phyloP scores from a whole-genome alignment of 2,888 invertebrate genomes.

The Timandra comae region DNA sequence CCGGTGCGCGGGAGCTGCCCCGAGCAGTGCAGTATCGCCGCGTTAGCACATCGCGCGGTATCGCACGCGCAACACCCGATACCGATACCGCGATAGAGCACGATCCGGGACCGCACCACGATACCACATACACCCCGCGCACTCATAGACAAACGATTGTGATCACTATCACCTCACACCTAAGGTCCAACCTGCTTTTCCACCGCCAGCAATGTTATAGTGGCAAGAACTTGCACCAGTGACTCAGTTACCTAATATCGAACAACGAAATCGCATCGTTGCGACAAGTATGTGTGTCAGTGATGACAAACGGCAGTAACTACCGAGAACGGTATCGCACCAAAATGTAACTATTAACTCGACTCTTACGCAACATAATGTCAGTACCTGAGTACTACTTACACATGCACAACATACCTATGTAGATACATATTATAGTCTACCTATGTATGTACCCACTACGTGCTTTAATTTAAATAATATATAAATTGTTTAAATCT shows the following conservation, averaged over 20 bases:
- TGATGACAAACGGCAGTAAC: constrained; percentile 12
- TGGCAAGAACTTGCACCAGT: constrained; percentile 34
- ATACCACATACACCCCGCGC: constrained; percentile 3
- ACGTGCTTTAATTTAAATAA: too few relatives aligned
- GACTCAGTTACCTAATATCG: constrained; percentile 49
- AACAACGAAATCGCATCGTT: constrained; percentile 36
- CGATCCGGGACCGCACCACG: constrained; percentile 16
- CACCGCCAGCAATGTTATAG: constrained; percentile 1
- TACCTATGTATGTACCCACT: too few relatives aligned
- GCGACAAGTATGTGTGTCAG: constrained; percentile 40
- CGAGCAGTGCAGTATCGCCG: too few relatives aligned
- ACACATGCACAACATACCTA: too few relatives aligned
- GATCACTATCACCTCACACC: constrained; percentile 8
- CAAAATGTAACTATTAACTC: too few relatives aligned
- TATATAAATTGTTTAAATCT: too few relatives aligned
- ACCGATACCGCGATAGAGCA: constrained; percentile 22
- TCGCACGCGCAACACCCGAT: constrained; percentile 4
- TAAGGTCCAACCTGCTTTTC: background rate
- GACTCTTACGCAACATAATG: background rate
- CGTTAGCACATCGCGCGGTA: constrained; percentile 14
- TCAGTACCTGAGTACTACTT: too few relatives aligned
- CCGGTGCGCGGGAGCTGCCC: too few relatives aligned
- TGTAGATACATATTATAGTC: too few relatives aligned
- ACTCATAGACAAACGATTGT: constrained; percentile 2
- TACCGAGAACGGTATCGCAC: background rate